These are phyloP conservation scores for Heliangelus exortis DNA, from an alignment of 2,797 vertebrate species.

Conservation along the genomic window DNA sequence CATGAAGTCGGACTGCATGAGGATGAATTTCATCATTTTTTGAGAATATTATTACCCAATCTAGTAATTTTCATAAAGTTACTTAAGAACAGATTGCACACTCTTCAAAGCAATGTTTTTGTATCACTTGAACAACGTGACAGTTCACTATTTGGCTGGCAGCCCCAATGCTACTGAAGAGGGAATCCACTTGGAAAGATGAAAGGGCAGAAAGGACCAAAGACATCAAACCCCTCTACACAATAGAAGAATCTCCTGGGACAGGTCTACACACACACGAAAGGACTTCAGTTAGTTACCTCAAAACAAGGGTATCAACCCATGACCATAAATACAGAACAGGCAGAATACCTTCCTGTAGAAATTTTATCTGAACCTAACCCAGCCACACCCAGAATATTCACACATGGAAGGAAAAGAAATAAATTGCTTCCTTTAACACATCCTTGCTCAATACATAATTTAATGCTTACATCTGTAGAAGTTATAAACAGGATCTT, in stretches of 20 bases:
- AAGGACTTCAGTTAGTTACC: neutral
- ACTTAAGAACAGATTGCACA: neutral
- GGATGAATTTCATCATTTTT: neutral
- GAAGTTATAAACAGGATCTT: neutral
- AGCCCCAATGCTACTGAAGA: neutral
- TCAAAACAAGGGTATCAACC: neutral
- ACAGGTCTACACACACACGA: neutral
- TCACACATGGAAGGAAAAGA: neutral
- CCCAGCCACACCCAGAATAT: neutral
- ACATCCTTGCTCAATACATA: neutral
- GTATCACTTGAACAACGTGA: neutral
- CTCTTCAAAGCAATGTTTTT: neutral
- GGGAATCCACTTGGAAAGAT: rapidly evolving
- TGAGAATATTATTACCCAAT: neutral
- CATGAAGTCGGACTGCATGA: neutral
- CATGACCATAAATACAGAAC: neutral
- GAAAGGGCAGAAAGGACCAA: neutral
- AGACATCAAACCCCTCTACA: neutral
- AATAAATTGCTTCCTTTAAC: neutral
- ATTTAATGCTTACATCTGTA: neutral
- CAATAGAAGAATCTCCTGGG: neutral
- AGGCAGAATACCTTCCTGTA: neutral
- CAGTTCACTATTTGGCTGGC: neutral
- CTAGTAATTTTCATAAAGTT: neutral
- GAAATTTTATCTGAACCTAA: neutral